These are phyloP conservation scores for Macrostomum lignano DNA, from an alignment of 1,140 invertebrate genomes.

Conservation along the genomic window DNA sequence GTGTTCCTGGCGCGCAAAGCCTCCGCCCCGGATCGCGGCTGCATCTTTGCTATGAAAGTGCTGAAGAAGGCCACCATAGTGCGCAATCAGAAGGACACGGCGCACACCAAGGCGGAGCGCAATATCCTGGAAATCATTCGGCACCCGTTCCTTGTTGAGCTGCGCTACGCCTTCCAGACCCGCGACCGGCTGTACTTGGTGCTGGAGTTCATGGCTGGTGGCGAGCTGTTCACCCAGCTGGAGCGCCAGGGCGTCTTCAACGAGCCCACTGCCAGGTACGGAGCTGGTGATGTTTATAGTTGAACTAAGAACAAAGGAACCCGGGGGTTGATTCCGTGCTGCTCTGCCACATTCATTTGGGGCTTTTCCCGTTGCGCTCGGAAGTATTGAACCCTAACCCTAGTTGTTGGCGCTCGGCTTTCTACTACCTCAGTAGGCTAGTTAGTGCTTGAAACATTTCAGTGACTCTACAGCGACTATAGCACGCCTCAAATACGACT, in stretches of 20 bases:
- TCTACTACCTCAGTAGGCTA: no score
- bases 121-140: conserved; percentile 27
- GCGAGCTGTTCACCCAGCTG: conserved; percentile 88
- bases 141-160: conserved; percentile 93
- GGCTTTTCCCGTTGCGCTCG: no score
- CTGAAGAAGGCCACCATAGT: conserved; percentile 76
- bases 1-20: conserved; percentile 29
- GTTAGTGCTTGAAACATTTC: no score
- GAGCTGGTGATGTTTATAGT: no score
- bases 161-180: conserved; percentile 97
- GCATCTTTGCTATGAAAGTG: conserved; percentile 80
- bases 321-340: no score
- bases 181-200: conserved; percentile 84
- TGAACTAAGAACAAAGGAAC: no score
- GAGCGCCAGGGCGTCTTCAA: conserved; percentile 89
- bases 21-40: conserved; percentile 42
- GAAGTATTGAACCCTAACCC: no score
- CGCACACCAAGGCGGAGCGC: conserved; percentile 90
- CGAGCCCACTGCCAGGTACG: conserved; percentile 88
- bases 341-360: no score
- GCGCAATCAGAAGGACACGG: conserved; percentile 59
- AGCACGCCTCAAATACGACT: no score
- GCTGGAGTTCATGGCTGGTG: conserved; percentile 83
- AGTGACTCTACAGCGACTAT: no score
- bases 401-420: no score